Conservation (phyloP, 2,113 vertebrate genomes). For the Sorex araneus region DNA sequence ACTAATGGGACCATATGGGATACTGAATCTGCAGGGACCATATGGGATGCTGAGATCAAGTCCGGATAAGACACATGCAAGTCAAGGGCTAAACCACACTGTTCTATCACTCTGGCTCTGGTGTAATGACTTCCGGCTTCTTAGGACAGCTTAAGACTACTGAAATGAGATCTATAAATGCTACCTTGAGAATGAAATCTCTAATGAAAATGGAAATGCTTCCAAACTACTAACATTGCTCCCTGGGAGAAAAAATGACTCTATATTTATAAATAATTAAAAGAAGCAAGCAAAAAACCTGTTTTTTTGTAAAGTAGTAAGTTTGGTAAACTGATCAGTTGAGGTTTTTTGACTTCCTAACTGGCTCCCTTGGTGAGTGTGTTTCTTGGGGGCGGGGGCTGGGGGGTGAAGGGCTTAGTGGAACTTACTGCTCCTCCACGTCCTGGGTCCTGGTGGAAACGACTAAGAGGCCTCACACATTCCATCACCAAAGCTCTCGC, state of each 20-base stretch:
- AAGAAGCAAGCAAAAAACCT: background rate
- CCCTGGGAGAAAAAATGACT: background rate
- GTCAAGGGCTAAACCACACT: too few species aligned
- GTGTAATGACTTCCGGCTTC: constrained; percentile 15
- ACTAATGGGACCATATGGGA: too few species aligned
- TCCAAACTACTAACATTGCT: background rate
- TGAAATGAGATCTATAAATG: constrained; percentile 33
- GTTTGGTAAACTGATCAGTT: background rate
- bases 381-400: background rate
- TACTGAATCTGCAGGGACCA: too few species aligned
- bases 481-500: background rate
- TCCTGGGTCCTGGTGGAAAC: background rate
- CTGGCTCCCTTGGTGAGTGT: background rate
- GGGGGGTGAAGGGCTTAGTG: background rate
- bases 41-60: too few species aligned
- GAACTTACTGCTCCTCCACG: too few species aligned
- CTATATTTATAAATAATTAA: background rate
- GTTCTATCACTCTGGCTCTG: background rate
- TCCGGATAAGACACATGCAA: too few species aligned
- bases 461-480: background rate
- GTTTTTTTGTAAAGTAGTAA: background rate
- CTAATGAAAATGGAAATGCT: background rate
- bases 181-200: constrained; percentile 25
- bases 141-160: constrained; percentile 26
- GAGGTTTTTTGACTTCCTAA: background rate